Base-by-base conservation (phyloP, 2,113 vertebrate species). In the Machaerirhynchus nigripectus region DNA sequence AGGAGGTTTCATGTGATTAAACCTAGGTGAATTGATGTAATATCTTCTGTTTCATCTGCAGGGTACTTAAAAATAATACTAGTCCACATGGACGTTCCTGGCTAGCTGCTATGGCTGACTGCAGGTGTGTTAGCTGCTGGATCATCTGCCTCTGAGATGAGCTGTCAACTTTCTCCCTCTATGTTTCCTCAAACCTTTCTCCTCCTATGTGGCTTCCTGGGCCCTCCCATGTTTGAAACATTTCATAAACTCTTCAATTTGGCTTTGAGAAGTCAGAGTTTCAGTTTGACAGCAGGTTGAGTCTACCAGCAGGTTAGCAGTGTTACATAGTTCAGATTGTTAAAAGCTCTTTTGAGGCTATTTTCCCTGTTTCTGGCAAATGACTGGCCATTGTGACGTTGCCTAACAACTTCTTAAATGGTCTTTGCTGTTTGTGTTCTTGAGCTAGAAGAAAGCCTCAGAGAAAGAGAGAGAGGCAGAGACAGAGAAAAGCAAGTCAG, bases 1-100 rank as follows among this genome's bases (percentile, higher is more conserved):
- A 81, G 93, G 64, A 76, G 44, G 69, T 94, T 95, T 89, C 37
- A 28, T 49, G 50, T 74, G 77, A 70, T 89, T 37, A 91, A 96
- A 56, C 60, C 65, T 39, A 47, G 15, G 5, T 53, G 75, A 74
- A 24, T 59, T 84, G 75, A 49, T 39, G 46, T 63, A 46, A 10
- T 83, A 53, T 61, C 69, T 73, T 46, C 74, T 53, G 11, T 91
- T 56, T 53, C 21, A 21, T 93, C 69, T 84, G 60, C 42, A 44
- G 49, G 49, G 35, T 77, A 56, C 53, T 55, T 82, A 59, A 50
- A 80, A 93, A 67, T 46, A 71, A 5, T 76, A 44, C 23, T 71
- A 2, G 3, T 88, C 6, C 9, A 15, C 26, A 11, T 61, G 71
- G 35, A 11, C 55, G 8, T 28, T 53, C 31, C 47, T 76, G 40